Percentiles rank a stretch among this genome's conserved stretches.
Evolutionary conservation across 2,888 invertebrate species (phyloP).

Genomic region (Callyntrura sp.): DNA sequence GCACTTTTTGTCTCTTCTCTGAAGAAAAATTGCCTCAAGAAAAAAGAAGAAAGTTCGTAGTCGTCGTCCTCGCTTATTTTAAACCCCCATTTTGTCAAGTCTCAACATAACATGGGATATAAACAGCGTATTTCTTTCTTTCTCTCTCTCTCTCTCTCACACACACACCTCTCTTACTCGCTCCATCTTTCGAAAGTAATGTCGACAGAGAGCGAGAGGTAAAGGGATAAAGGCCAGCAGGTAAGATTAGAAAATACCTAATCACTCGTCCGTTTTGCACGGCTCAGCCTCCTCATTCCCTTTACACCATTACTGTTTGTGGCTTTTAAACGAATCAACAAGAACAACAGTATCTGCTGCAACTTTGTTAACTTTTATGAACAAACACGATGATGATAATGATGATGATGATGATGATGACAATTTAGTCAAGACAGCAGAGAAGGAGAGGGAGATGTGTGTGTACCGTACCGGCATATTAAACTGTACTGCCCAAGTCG

Average conservation of each 20-base stretch:
- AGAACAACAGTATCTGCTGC: too few relatives aligned
- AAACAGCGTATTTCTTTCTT: too few relatives aligned
- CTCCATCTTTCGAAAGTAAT: too few relatives aligned
- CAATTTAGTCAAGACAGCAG: too few relatives aligned
- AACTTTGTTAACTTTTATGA: too few relatives aligned
- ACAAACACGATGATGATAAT: background rate
- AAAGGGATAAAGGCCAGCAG: conserved; percentile 39
- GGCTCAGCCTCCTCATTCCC: conserved; percentile 13
- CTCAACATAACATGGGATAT: too few relatives aligned
- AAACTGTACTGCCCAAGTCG: background rate
- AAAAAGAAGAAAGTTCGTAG: conserved; percentile 33
- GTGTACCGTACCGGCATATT: conserved; percentile 28
- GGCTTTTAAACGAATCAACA: background rate
- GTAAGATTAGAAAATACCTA: conserved; percentile 45
- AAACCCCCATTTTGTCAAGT: conserved; percentile 28
- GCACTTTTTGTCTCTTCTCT: background rate
- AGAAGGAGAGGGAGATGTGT: too few relatives aligned
- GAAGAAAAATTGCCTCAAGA: conserved; percentile 33
- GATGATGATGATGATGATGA: too few relatives aligned
- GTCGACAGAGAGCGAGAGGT: too few relatives aligned
- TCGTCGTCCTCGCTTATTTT: background rate
- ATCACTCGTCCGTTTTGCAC: too few relatives aligned
- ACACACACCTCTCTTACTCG: too few relatives aligned
- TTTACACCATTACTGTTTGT: conserved; percentile 6
- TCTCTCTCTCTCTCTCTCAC: too few relatives aligned